Conservation (phyloP, 2,888 invertebrate genomes). For the Lobophora halterata region DNA sequence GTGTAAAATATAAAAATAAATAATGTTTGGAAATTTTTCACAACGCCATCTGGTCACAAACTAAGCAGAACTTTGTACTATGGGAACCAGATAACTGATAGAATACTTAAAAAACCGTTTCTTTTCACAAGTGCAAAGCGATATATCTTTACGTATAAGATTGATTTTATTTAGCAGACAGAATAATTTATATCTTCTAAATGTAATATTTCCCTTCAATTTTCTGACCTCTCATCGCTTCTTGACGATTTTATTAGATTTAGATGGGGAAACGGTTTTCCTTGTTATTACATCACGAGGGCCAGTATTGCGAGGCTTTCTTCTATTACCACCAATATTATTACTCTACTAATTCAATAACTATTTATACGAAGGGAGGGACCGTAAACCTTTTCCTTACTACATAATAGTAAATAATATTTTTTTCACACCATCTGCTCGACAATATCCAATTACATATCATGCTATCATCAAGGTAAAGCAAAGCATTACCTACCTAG, state of each 20-base stretch:
- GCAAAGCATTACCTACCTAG: too few relatives aligned
- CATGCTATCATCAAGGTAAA: too few relatives aligned
- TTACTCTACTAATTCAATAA: background rate
- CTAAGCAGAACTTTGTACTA: too few relatives aligned
- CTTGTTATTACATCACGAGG: slow-evolving; percentile 17
- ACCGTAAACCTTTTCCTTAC: background rate
- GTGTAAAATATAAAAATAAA: too few relatives aligned
- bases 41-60: too few relatives aligned
- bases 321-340: background rate
- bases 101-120: too few relatives aligned
- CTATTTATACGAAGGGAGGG: background rate
- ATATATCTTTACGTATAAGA: slow-evolving; percentile 14
- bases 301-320: too few relatives aligned
- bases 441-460: slow-evolving; percentile 3
- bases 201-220: slow-evolving; percentile 22
- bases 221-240: slow-evolving; percentile 26
- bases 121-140: background rate
- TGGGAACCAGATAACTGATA: too few relatives aligned
- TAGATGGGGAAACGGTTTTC: slow-evolving; percentile 15
- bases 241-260: slow-evolving; percentile 22
- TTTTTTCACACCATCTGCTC: background rate
- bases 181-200: slow-evolving; percentile 24
- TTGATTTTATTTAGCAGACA: slow-evolving; percentile 14
- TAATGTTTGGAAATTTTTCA: too few relatives aligned
- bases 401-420: background rate